Evolutionary conservation across 2,113 vertebrate genomes (phyloP).

Genomic region (Tamias sibiricus): DNA sequence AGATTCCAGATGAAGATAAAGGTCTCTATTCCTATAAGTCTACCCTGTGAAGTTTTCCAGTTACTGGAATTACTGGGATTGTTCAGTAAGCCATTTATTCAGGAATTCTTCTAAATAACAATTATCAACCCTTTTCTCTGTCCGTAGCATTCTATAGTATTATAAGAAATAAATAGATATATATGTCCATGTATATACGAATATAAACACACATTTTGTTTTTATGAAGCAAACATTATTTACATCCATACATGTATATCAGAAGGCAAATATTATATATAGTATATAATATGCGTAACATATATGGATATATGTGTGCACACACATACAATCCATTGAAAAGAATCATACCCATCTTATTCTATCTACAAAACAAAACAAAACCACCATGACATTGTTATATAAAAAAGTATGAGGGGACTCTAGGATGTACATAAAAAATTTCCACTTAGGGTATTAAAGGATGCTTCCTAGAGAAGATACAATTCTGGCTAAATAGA

Average conservation of each 20-base stretch:
- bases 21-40: not conserved
- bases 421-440: not conserved
- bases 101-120: not conserved
- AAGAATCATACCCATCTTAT: not conserved
- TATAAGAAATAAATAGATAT: not conserved
- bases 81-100: not conserved
- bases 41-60: not conserved
- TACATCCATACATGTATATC: not conserved
- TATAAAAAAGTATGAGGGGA: not conserved
- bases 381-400: not conserved
- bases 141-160: not conserved
- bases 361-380: not conserved
- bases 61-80: not conserved
- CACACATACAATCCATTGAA: not conserved
- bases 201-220: not conserved
- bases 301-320: no score
- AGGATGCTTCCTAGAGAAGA: not conserved
- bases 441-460: not conserved
- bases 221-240: not conserved
- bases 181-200: not conserved
- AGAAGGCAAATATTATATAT: not conserved
- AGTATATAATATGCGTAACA: no score
- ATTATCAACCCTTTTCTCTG: not conserved
- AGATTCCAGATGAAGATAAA: not conserved
- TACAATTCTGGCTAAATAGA: not conserved